A percentile compares a stretch with the other conserved stretches of the same genome.
Conservation (phyloP, 2,797 vertebrate species). For the Lophius americanus region DNA sequence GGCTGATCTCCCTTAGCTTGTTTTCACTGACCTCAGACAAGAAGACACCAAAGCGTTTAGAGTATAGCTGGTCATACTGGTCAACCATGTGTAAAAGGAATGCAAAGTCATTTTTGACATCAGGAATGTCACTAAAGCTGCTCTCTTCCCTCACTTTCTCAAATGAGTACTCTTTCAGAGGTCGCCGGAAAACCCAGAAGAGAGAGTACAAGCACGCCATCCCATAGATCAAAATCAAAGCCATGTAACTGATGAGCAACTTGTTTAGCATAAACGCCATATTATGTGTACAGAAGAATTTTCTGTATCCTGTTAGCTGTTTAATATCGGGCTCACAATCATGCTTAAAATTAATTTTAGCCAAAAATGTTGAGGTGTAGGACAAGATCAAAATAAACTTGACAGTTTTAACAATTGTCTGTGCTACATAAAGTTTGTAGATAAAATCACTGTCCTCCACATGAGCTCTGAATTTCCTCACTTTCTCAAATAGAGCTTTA, state of each 20-base stretch:
- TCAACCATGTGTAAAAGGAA: conserved; percentile 99
- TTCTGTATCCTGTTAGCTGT: conserved; percentile 89
- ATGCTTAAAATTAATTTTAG: conserved; percentile 89
- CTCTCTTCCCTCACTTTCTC: conserved; percentile 98
- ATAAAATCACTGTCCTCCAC: conserved; percentile 98
- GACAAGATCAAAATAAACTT: conserved; percentile 96
- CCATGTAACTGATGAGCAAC: conserved; percentile 93
- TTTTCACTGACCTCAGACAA: conserved; percentile 98
- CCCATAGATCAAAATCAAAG: conserved; percentile 93
- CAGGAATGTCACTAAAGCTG: conserved; percentile 98
- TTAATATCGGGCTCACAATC: conserved; percentile 87
- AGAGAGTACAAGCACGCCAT: conserved; percentile 95
- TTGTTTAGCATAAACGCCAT: conserved; percentile 97
- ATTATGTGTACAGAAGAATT: conserved; percentile 94
- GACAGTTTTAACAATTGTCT: conserved; percentile 94
- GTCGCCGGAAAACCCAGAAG: conserved; percentile 95
- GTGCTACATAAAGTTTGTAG: conserved; percentile 95
- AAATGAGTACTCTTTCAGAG: conserved; percentile 97
- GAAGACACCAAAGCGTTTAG: conserved; percentile 96
- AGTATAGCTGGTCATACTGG: conserved; percentile 97
- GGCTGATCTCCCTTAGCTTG: conserved; percentile 94
- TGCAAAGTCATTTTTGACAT: conserved; percentile 98
- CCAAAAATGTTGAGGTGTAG: conserved; percentile 93
- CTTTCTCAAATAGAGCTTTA: conserved; percentile 98
- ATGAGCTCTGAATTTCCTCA: conserved; percentile 94